Percentiles rank a stretch among this genome's conserved stretches.
phyloP scores from a whole-genome alignment of 2,797 vertebrate species.

The Vipera ursinii region DNA sequence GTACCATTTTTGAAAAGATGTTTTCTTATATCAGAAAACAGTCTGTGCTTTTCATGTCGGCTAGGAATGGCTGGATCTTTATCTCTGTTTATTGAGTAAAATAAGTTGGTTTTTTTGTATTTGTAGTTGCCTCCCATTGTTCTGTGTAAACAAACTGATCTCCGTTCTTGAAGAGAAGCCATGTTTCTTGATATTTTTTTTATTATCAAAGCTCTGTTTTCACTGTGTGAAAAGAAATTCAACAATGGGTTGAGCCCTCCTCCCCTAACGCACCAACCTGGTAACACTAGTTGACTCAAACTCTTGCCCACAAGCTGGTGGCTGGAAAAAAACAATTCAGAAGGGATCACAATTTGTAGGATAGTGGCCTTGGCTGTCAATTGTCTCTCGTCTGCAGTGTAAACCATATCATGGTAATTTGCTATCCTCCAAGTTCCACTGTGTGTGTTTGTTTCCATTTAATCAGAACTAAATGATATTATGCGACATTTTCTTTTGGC shows the following conservation, averaged over 20 bases:
- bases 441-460: slow-evolving; percentile 65
- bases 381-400: slow-evolving; percentile 29
- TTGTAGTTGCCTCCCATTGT: not conserved
- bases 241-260: not conserved
- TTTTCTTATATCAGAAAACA: slow-evolving; percentile 24
- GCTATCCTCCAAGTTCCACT: slow-evolving; percentile 57
- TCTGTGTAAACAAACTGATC: slow-evolving; percentile 34
- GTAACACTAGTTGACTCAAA: slow-evolving; percentile 26
- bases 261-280: slow-evolving; percentile 25
- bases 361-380: slow-evolving; percentile 33
- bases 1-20: slow-evolving; percentile 12
- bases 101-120: slow-evolving; percentile 30
- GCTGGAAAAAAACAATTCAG: slow-evolving; percentile 43
- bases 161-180: slow-evolving; percentile 11
- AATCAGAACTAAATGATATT: slow-evolving; percentile 72
- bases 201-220: slow-evolving; percentile 1
- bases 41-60: not conserved
- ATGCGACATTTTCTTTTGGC: slow-evolving; percentile 70
- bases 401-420: slow-evolving; percentile 53
- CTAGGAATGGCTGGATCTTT: slow-evolving; percentile 34
- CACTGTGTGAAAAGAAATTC: not conserved
- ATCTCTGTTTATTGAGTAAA: slow-evolving; percentile 24
- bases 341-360: not conserved
- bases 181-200: slow-evolving; percentile 23
- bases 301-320: slow-evolving; percentile 1